These are phyloP conservation scores for Heterotilapia buettikoferi DNA, from an alignment of 2,113 vertebrate species.

Conservation along the genomic window DNA sequence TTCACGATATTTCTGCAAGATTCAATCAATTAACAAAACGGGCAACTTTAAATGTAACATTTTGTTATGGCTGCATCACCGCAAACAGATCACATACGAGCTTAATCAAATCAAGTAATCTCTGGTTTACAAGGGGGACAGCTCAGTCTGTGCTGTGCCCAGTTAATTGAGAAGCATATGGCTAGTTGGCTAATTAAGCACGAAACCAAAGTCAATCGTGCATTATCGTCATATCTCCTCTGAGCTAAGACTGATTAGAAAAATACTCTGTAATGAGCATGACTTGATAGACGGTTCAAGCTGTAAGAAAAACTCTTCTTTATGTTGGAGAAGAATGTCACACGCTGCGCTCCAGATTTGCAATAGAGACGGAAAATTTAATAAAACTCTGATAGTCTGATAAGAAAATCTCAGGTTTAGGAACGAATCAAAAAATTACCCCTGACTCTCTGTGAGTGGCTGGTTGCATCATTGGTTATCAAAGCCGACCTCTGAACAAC, in stretches of 20 bases:
- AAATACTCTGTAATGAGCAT: not conserved
- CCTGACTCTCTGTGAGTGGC: not conserved
- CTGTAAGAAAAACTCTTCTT: not conserved
- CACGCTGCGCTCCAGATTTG: not conserved
- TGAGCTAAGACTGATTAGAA: not conserved
- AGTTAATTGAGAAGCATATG: not conserved
- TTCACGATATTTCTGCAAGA: not conserved
- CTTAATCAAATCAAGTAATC: not conserved
- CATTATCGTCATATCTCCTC: not conserved
- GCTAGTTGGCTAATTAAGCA: not conserved
- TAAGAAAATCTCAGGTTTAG: not conserved
- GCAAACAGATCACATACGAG: not conserved
- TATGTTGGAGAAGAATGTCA: not conserved
- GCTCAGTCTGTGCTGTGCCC: not conserved
- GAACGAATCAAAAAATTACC: not conserved
- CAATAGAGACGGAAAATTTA: accelerated
- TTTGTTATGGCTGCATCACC: not conserved
- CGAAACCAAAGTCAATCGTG: not conserved
- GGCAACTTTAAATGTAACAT: not conserved
- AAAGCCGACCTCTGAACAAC: not conserved
- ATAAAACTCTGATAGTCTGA: not conserved
- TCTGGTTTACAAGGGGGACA: not conserved
- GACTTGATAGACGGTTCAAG: not conserved
- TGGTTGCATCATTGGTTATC: not conserved
- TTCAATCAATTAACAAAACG: not conserved